Evolutionary conservation across 1,140 invertebrate genomes (phyloP), one percentile per base, ranked within the genome.

Genomic region (Eufriesea mexicana): DNA sequence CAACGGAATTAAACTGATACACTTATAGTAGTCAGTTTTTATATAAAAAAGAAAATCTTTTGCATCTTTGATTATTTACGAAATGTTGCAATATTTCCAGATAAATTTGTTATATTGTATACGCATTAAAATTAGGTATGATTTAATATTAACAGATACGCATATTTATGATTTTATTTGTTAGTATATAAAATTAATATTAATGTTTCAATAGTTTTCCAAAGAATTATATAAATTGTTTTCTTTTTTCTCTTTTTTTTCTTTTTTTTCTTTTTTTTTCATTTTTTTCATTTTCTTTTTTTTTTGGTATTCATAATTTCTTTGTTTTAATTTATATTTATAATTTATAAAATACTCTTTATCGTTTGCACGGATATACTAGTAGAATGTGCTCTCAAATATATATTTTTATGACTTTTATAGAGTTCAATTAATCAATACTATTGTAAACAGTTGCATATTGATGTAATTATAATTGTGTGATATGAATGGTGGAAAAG

Each of bases 331-430:
- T 68, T 70, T 68, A 42, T 57, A 18, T 42, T 59, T 62, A 28
- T 62, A 72, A 62, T 35, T 79, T 51, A 42, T 70, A 28, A 23
- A 71, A 71, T 77, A 77, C 49, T 64, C 45, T 42, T 20, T 42
- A 20, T 42, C 18, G 20, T 47, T 71, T 49, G n/a, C 5, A 10
- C 7, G 9, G 8, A 71, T 45, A 71, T 45, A 71, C 59, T 79
- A 59, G 2, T 28, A 20, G 42, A 79, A 71, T 71, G 28, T 7
- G 25, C 8, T 42, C 28, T 59, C 9, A 71, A 47, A 59, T 78
- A 57, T 18, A 79, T 79, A 67, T 59, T 70, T 79, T 28, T 51
- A 70, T 49, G 42, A 57, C 23, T 79, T 59, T 79, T 59, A 28
- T 71, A 71, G 68, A 45, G 28, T n/a, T 49, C 10, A 71, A 18